phyloP scores from a whole-genome alignment of 2,888 invertebrate genomes.

The Prostheceraeus crozeri region DNA sequence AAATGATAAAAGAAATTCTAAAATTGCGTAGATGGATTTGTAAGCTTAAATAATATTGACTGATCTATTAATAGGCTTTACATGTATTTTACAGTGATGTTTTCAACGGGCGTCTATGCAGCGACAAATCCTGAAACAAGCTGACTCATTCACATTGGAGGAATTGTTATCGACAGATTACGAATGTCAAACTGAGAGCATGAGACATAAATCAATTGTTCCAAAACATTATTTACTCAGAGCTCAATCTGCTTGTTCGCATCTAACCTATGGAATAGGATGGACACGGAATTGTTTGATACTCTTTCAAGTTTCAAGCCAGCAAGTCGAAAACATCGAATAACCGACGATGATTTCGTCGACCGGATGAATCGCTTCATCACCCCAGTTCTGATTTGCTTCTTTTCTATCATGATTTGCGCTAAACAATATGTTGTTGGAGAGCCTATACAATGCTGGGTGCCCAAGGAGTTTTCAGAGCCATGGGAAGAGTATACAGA shows the following conservation, averaged over 20 bases:
- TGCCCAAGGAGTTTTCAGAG: conserved; percentile 14
- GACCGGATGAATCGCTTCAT: conserved; percentile 6
- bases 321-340: conserved; percentile 27
- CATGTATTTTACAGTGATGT: too few species aligned
- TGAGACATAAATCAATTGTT: too few species aligned
- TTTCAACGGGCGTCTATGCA: too few species aligned
- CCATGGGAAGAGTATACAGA: conserved; percentile 32
- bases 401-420: conserved; percentile 7
- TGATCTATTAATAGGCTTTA: too few species aligned
- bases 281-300: conserved; percentile 14
- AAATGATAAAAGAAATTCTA: too few species aligned
- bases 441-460: conserved; percentile 32
- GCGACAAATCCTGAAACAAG: too few species aligned
- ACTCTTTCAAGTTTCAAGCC: conserved; percentile 16
- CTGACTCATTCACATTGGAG: too few species aligned
- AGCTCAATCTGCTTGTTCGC: background rate
- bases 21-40: too few species aligned
- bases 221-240: too few species aligned
- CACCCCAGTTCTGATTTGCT: conserved; percentile 3
- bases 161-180: too few species aligned
- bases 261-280: background rate
- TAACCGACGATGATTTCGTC: conserved; percentile 17
- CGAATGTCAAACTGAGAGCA: too few species aligned
- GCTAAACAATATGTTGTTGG: conserved; percentile 31
- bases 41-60: too few species aligned